Evolutionary conservation across 2,113 vertebrate species (phyloP).

Genomic region (Anseranas semipalmata): DNA sequence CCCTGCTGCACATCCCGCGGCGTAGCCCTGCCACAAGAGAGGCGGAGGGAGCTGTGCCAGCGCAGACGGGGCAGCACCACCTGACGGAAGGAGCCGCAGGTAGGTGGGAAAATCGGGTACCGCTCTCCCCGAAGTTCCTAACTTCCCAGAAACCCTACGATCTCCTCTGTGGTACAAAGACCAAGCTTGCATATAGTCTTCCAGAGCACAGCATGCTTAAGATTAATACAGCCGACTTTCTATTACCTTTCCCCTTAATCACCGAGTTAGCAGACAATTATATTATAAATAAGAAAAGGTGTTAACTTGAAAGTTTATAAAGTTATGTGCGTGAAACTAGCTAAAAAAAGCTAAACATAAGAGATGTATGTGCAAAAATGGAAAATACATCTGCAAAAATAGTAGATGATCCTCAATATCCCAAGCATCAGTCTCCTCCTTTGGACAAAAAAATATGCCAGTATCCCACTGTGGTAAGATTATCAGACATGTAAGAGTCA

Average conservation of each 20-base stretch:
- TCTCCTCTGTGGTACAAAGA: neutral
- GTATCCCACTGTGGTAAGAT: neutral
- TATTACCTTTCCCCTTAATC: neutral
- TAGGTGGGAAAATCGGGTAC: neutral
- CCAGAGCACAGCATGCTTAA: neutral
- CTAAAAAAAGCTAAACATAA: neutral
- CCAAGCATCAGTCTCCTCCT: neutral
- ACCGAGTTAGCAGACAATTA: neutral
- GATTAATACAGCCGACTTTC: neutral
- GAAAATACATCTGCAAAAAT: neutral
- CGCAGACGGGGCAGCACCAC: neutral
- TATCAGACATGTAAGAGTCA: neutral
- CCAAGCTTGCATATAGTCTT: neutral
- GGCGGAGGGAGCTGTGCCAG: neutral
- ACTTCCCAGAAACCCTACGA: neutral
- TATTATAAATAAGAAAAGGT: neutral
- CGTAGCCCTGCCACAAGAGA: neutral
- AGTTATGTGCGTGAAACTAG: neutral
- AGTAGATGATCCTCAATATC: neutral
- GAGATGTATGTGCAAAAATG: neutral
- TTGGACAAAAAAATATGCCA: neutral
- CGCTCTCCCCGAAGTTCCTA: accelerated
- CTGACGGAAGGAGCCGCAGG: neutral
- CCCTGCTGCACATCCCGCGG: neutral
- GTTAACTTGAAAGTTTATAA: neutral